Evolutionary conservation across 2,888 invertebrate species (phyloP).

Genomic region (Stomorhina lunata): DNA sequence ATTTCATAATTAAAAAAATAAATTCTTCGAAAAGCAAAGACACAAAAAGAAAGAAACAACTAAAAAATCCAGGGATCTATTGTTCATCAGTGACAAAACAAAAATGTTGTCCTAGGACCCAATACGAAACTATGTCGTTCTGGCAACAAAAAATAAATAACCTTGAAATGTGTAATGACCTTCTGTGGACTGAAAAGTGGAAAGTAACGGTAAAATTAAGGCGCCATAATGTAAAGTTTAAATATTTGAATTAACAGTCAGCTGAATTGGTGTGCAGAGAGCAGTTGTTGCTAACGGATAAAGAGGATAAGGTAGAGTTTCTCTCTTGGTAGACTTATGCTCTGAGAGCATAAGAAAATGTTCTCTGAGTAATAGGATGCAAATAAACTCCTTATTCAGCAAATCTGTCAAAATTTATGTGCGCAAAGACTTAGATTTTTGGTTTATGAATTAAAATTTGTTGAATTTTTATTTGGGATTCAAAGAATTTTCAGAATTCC

Average conservation of each 20-base stretch:
- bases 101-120: constrained; percentile 55
- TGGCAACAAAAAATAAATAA: constrained; percentile 15
- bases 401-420: neutral
- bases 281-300: neutral
- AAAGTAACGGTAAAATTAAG: neutral
- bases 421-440: constrained; percentile 40
- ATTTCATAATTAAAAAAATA: constrained; percentile 8
- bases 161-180: constrained; percentile 58
- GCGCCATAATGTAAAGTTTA: constrained; percentile 37
- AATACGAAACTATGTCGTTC: constrained; percentile 44
- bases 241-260: constrained; percentile 31
- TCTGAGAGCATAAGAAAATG: neutral
- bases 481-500: neutral
- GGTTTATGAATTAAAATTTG: neutral
- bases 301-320: too few relatives aligned
- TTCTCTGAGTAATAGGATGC: neutral
- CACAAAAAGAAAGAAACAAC: neutral
- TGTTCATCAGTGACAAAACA: neutral
- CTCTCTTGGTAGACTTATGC: neutral
- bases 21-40: neutral
- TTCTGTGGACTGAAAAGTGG: constrained; percentile 35
- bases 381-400: constrained; percentile 23
- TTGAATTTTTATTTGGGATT: neutral
- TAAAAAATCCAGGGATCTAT: constrained; percentile 38
- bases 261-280: constrained; percentile 27